Percentiles rank a stretch among this genome's conserved stretches.
Conservation (phyloP, 2,113 vertebrate species). For the Nothobranchius furzeri region DNA sequence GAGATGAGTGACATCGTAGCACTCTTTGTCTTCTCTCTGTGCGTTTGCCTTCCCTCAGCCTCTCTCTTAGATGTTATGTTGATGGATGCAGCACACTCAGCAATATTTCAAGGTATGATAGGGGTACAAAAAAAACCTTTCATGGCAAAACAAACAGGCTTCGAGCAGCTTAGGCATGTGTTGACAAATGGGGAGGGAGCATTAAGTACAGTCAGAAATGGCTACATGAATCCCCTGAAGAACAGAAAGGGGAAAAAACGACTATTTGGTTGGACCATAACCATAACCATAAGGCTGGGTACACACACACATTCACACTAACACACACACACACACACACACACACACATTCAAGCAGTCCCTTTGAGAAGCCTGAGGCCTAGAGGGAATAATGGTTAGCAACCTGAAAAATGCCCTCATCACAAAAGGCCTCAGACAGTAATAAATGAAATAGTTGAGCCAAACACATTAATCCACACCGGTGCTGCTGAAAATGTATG, state of each 20-base stretch:
- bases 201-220: slow-evolving; percentile 64
- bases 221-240: slow-evolving; percentile 57
- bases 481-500: slow-evolving; percentile 18
- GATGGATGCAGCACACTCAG: slow-evolving; percentile 57
- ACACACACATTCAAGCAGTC: slow-evolving; percentile 18
- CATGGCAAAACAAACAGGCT: slow-evolving; percentile 64
- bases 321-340: slow-evolving; percentile 20
- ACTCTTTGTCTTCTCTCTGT: slow-evolving; percentile 7
- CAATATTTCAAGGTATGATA: slow-evolving; percentile 67
- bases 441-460: slow-evolving; percentile 74
- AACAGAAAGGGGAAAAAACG: slow-evolving; percentile 38
- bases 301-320: not conserved
- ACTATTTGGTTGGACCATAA: slow-evolving; percentile 61
- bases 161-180: slow-evolving; percentile 59
- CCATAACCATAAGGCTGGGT: slow-evolving; percentile 56
- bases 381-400: slow-evolving; percentile 72
- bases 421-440: slow-evolving; percentile 72
- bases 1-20: slow-evolving; percentile 19
- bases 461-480: slow-evolving; percentile 68
- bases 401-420: slow-evolving; percentile 78
- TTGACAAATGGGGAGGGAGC: slow-evolving; percentile 67
- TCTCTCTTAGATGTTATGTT: slow-evolving; percentile 40
- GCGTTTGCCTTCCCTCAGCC: slow-evolving; percentile 3
- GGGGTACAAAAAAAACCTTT: slow-evolving; percentile 51
- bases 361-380: slow-evolving; percentile 58